phyloP scores from a whole-genome alignment of 2,888 invertebrate species.

The Andricus curvator region DNA sequence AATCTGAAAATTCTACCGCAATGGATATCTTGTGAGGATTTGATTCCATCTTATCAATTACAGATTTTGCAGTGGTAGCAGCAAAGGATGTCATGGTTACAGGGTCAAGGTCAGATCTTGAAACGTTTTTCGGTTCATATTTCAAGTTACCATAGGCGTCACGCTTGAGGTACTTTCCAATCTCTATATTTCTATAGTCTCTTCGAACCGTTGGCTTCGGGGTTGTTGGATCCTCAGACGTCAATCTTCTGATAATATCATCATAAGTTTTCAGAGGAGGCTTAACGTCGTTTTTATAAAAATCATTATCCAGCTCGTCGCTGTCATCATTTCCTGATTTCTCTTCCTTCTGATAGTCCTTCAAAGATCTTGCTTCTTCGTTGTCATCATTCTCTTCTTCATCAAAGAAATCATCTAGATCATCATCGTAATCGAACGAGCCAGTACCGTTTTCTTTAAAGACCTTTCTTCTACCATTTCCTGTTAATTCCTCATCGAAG shows the following conservation, averaged over 20 bases:
- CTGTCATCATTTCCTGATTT: slow-evolving; percentile 57
- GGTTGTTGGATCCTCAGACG: slow-evolving; percentile 59
- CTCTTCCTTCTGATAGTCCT: slow-evolving; percentile 35
- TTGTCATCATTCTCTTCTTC: slow-evolving; percentile 51
- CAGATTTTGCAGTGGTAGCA: slow-evolving; percentile 11
- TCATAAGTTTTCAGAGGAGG: slow-evolving; percentile 70
- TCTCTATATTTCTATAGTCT: slow-evolving; percentile 64
- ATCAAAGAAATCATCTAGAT: slow-evolving; percentile 46
- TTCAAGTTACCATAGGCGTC: slow-evolving; percentile 64
- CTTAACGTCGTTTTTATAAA: slow-evolving; percentile 57
- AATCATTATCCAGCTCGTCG: slow-evolving; percentile 67
- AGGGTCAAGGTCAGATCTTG: slow-evolving; percentile 26
- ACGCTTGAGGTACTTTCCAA: slow-evolving; percentile 62
- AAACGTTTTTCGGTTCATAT: slow-evolving; percentile 60
- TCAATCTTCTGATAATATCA: slow-evolving; percentile 73
- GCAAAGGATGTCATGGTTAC: slow-evolving; percentile 40
- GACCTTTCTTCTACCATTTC: slow-evolving; percentile 13
- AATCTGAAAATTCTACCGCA: slow-evolving; percentile 11
- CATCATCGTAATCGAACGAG: slow-evolving; percentile 42
- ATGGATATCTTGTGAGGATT: not conserved
- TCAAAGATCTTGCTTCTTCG: slow-evolving; percentile 3
- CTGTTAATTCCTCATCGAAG: slow-evolving; percentile 47
- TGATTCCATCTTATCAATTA: not conserved
- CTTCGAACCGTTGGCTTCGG: slow-evolving; percentile 55
- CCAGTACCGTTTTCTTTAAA: not conserved